Percentiles rank a stretch among this genome's conserved stretches.
These are phyloP conservation scores for Arizona elegans DNA, from an alignment of 2,113 vertebrate species.

Conservation along the genomic window DNA sequence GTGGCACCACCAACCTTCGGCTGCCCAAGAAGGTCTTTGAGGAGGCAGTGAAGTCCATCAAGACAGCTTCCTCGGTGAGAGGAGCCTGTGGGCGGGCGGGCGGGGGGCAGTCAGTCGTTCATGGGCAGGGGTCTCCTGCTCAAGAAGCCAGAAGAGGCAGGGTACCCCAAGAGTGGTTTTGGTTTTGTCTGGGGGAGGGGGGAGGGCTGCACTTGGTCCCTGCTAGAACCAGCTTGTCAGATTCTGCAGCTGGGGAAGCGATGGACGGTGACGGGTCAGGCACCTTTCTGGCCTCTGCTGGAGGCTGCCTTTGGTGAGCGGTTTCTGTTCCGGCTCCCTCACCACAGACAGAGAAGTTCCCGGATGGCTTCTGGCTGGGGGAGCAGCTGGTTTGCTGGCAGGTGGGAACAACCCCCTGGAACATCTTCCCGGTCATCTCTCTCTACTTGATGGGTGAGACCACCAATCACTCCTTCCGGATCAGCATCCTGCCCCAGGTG, in stretches of 20 bases:
- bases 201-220: background rate
- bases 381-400: conserved; percentile 98
- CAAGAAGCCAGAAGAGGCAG: background rate
- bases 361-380: conserved; percentile 92
- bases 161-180: background rate
- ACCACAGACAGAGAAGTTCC: conserved; percentile 91
- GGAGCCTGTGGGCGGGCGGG: rapidly evolving
- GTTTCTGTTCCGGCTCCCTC: background rate
- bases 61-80: conserved; percentile 94
- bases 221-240: background rate
- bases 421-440: conserved; percentile 95
- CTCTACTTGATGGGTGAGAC: conserved; percentile 96
- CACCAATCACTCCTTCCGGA: conserved; percentile 95
- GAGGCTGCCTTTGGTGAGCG: background rate
- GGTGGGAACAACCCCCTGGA: conserved; percentile 93
- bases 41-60: conserved; percentile 94
- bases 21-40: conserved; percentile 95
- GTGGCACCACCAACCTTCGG: conserved; percentile 94
- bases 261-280: background rate
- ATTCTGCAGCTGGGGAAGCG: background rate
- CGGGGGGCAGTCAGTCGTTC: too few relatives aligned
- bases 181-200: background rate
- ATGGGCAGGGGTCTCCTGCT: background rate
- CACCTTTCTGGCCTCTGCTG: background rate
- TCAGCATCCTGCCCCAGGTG: conserved; percentile 98